Conservation (phyloP, 2,113 vertebrate species). For the Pogonocichla stellata region DNA sequence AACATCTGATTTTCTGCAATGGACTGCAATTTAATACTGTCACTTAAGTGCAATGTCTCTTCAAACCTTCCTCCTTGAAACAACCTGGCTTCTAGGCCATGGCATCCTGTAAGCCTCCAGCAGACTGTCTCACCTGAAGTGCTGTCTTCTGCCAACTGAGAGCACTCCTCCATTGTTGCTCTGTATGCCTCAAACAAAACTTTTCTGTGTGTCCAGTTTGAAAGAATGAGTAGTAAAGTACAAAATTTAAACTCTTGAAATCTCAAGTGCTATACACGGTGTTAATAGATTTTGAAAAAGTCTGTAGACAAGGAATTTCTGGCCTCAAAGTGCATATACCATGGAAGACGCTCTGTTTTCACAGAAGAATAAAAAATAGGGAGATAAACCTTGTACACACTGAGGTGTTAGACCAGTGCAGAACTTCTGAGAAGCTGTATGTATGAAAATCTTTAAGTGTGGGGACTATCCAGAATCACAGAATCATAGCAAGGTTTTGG, state of each 20-base stretch:
- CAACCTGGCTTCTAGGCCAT: neutral
- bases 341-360: neutral
- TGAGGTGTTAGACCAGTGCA: neutral
- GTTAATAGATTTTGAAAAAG: neutral
- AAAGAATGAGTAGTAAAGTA: neutral
- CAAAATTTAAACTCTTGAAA: neutral
- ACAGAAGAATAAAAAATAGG: neutral
- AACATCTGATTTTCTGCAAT: neutral
- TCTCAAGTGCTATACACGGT: rapidly evolving
- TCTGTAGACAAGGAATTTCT: neutral
- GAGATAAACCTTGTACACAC: neutral
- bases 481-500: neutral
- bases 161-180: neutral
- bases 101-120: neutral
- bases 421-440: neutral
- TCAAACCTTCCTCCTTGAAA: neutral
- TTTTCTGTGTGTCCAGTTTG: neutral
- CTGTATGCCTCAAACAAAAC: neutral
- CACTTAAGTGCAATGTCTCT: neutral
- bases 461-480: neutral
- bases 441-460: neutral
- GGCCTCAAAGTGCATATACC: neutral
- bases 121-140: neutral
- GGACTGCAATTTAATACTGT: neutral
- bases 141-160: neutral